Conservation (phyloP, 2,113 vertebrate genomes). For the Butorides virescens region DNA sequence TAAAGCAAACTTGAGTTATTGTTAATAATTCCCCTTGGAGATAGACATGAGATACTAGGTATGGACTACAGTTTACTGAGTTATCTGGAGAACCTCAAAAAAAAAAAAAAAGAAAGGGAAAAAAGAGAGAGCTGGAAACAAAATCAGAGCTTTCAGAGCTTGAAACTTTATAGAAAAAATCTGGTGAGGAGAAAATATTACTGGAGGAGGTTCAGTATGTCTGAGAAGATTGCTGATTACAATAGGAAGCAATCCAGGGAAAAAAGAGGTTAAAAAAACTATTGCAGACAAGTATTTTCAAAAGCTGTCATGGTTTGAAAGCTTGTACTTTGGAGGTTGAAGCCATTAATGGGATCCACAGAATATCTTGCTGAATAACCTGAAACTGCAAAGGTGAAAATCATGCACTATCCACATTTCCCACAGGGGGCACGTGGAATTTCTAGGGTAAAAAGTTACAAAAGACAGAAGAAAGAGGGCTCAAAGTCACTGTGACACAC, state of each 20-base stretch:
- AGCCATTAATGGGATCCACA: not conserved
- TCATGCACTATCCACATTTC: not conserved
- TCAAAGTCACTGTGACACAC: constrained; percentile 4
- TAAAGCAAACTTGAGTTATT: not conserved
- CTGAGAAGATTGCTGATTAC: not conserved
- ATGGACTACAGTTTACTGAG: not conserved
- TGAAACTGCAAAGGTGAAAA: not conserved
- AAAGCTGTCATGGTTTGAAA: not conserved
- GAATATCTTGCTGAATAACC: not conserved
- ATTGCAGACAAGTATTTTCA: not conserved
- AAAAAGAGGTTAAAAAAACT: not conserved
- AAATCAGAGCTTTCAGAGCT: not conserved
- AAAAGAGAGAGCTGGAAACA: not conserved
- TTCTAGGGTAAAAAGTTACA: not conserved
- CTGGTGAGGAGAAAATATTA: not conserved
- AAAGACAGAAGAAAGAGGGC: not conserved
- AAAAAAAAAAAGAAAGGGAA: too few relatives aligned
- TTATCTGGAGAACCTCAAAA: not conserved
- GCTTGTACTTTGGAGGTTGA: not conserved
- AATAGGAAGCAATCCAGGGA: not conserved
- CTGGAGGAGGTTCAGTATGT: rapidly evolving
- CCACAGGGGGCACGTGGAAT: not conserved
- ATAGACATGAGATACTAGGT: not conserved
- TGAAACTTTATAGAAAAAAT: not conserved
- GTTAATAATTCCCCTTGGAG: not conserved